Evolutionary conservation across 2,888 invertebrate species (phyloP).

Genomic region (Oithona nana): DNA sequence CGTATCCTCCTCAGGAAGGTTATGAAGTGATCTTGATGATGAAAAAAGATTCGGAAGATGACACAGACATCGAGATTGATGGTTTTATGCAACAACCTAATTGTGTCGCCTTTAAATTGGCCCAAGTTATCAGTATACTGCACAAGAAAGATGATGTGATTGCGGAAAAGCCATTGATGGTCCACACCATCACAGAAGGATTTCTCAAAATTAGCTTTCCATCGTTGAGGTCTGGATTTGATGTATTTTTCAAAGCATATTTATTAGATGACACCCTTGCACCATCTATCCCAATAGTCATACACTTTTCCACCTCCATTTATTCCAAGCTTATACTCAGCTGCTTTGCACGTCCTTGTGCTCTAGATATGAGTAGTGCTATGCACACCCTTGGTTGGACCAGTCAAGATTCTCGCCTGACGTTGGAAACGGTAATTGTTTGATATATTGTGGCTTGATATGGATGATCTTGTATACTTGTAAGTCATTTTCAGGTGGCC

Average conservation of each 20-base stretch:
- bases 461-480: too few relatives aligned
- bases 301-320: not conserved
- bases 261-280: not conserved
- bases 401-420: too few relatives aligned
- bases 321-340: not conserved
- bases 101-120: not conserved
- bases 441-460: too few relatives aligned
- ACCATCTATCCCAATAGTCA: not conserved
- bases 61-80: not conserved
- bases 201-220: not conserved
- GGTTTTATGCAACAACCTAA: not conserved
- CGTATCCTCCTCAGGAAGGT: not conserved
- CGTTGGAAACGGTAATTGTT: too few relatives aligned
- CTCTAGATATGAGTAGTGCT: too few relatives aligned
- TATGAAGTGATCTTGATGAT: not conserved
- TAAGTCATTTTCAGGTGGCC: too few relatives aligned
- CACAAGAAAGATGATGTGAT: not conserved
- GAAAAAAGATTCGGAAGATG: too few relatives aligned
- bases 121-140: not conserved
- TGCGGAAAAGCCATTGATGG: not conserved
- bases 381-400: too few relatives aligned
- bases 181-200: not conserved
- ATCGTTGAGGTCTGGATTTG: not conserved
- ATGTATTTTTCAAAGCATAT: not conserved
- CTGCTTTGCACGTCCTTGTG: too few relatives aligned